Percentiles rank a stretch among this genome's conserved stretches.
These are phyloP conservation scores for Lasioglossum figueresi DNA, from an alignment of 2,888 invertebrate genomes.

Conservation along the genomic window DNA sequence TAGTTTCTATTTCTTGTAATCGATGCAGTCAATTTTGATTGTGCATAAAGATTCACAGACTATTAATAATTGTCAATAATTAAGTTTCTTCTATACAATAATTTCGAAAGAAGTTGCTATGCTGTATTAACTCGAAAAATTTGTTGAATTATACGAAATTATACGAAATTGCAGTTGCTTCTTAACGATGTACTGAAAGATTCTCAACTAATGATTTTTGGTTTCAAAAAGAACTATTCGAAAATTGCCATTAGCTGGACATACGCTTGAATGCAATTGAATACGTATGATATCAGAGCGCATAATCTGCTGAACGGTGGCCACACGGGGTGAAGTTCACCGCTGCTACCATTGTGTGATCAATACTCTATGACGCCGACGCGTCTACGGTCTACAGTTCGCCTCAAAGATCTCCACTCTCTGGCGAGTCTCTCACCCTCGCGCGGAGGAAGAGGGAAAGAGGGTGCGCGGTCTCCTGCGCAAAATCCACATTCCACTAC, in stretches of 20 bases:
- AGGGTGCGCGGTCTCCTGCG: constrained; percentile 47
- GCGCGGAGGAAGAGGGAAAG: constrained; percentile 38
- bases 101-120: too few species aligned
- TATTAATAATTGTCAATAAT: too few species aligned
- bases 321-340: constrained; percentile 49
- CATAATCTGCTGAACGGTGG: neutral
- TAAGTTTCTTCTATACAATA: too few species aligned
- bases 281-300: neutral
- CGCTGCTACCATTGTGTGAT: constrained; percentile 61
- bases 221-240: neutral
- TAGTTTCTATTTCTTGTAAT: too few species aligned
- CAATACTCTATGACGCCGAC: constrained; percentile 69
- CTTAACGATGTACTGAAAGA: too few species aligned
- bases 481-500: constrained; percentile 55
- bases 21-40: too few species aligned
- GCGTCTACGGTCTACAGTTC: constrained; percentile 65
- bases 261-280: neutral
- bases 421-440: constrained; percentile 57
- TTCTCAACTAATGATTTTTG: too few species aligned
- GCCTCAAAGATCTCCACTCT: constrained; percentile 60
- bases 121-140: too few species aligned
- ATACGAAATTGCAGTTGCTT: too few species aligned
- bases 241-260: neutral
- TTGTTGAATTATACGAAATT: too few species aligned
- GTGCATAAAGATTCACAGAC: too few species aligned